phyloP scores from a whole-genome alignment of 30 jellyfish, hydroid and myxozoan species.

The Haliclystus octoradiatus region DNA sequence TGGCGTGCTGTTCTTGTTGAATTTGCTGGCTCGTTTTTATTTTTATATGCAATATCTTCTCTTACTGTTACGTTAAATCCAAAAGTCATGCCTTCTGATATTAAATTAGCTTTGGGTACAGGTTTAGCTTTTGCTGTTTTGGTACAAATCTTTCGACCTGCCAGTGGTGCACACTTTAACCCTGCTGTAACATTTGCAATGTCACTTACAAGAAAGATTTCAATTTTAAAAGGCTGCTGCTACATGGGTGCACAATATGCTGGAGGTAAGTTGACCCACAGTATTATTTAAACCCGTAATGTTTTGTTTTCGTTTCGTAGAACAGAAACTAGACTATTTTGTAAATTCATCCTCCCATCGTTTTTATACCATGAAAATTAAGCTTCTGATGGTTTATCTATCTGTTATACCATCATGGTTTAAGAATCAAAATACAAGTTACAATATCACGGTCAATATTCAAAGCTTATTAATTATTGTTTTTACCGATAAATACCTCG shows the following conservation, averaged over 20 bases:
- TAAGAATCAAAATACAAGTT: too few relatives aligned
- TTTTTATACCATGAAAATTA: too few relatives aligned
- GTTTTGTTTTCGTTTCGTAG: not conserved
- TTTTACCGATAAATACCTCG: too few relatives aligned
- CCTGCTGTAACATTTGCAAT: slow-evolving; percentile 91
- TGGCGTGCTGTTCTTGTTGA: slow-evolving; percentile 91
- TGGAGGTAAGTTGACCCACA: slow-evolving; percentile 53
- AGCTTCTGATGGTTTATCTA: too few relatives aligned
- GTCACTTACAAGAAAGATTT: slow-evolving; percentile 31
- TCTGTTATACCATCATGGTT: too few relatives aligned
- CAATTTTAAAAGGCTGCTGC: slow-evolving; percentile 15
- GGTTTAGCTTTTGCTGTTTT: slow-evolving; percentile 84
- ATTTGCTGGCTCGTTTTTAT: slow-evolving; percentile 49
- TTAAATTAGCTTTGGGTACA: slow-evolving; percentile 36
- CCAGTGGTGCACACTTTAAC: slow-evolving; percentile 85
- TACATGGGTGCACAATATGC: slow-evolving; percentile 56
- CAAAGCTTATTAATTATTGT: too few relatives aligned
- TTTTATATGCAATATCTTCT: slow-evolving; percentile 38
- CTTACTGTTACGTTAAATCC: slow-evolving; percentile 58
- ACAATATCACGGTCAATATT: too few relatives aligned
- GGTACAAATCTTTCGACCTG: slow-evolving; percentile 78
- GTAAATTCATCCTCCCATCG: too few relatives aligned
- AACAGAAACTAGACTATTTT: too few relatives aligned
- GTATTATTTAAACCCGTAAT: not conserved
- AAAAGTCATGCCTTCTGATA: slow-evolving; percentile 5